Conservation (phyloP, 1,140 invertebrate genomes). For the Drosophila sechellia region DNA sequence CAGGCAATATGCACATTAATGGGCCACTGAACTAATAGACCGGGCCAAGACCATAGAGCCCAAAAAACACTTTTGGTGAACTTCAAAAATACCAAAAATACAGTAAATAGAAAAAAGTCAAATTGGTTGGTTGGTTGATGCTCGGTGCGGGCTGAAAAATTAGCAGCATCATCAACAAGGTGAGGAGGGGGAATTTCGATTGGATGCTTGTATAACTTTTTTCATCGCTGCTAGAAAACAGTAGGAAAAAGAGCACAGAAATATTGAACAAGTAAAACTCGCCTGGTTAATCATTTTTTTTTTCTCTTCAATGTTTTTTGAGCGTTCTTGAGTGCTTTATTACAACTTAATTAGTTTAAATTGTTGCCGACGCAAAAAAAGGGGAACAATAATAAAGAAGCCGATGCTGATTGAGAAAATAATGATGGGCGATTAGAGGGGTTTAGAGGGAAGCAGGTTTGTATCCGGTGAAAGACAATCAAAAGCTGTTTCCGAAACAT, state of each 20-base stretch:
- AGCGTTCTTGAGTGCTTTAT: conserved; percentile 72
- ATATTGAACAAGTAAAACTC: conserved; percentile 45
- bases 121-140: conserved; percentile 14
- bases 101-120: conserved; percentile 13
- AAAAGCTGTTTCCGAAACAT: background rate
- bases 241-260: conserved; percentile 48
- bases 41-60: conserved; percentile 29
- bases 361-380: conserved; percentile 67
- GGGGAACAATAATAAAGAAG: conserved; percentile 30
- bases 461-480: conserved; percentile 60
- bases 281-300: conserved; percentile 47
- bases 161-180: conserved; percentile 73
- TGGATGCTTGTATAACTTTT: conserved; percentile 53
- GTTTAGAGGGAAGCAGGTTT: background rate
- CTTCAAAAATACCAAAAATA: conserved; percentile 52
- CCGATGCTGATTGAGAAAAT: conserved; percentile 29
- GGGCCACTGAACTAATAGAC: conserved; percentile 80
- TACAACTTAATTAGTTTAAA: conserved; percentile 83
- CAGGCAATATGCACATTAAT: conserved; percentile 74
- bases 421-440: background rate
- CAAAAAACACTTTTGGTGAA: conserved; percentile 62
- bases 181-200: conserved; percentile 44
- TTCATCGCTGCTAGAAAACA: conserved; percentile 42
- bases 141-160: conserved; percentile 59
- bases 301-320: conserved; percentile 35